phyloP scores from a whole-genome alignment of 2,888 invertebrate genomes.

The Dryococelus australis region DNA sequence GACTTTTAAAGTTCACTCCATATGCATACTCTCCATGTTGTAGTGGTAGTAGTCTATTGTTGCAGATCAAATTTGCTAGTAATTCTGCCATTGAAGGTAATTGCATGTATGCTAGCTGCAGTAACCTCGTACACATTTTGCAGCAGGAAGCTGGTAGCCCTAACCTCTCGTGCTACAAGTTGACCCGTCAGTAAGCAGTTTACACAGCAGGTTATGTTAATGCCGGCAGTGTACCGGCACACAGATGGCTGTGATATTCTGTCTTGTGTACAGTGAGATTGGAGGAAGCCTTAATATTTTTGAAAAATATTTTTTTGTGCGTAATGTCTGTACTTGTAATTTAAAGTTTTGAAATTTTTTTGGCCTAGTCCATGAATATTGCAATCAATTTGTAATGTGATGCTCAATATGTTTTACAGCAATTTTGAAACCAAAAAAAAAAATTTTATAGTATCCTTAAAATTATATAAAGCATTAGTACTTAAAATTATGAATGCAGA shows the following conservation, averaged over 20 bases:
- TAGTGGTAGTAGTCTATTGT: too few species aligned
- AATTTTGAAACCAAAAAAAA: not conserved
- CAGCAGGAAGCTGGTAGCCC: too few species aligned
- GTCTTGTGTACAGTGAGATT: not conserved
- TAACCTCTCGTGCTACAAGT: too few species aligned
- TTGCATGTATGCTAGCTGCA: too few species aligned
- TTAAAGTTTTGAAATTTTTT: not conserved
- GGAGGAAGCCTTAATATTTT: not conserved
- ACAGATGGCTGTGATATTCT: not conserved
- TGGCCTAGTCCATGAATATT: conserved; percentile 8
- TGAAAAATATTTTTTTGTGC: not conserved
- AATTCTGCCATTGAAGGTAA: too few species aligned
- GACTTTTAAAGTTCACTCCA: too few species aligned
- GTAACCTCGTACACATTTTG: too few species aligned
- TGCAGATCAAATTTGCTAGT: too few species aligned
- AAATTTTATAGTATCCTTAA: not conserved
- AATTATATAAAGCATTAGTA: not conserved
- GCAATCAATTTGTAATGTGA: not conserved
- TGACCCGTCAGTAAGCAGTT: too few species aligned
- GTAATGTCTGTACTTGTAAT: not conserved
- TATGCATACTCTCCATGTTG: too few species aligned
- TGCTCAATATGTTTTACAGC: not conserved
- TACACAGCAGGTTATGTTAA: too few species aligned
- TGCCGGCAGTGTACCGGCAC: too few species aligned
- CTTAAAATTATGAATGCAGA: conserved; percentile 20